Conservation (phyloP, 2,113 vertebrate genomes). For the Herpetotheres cachinnans region DNA sequence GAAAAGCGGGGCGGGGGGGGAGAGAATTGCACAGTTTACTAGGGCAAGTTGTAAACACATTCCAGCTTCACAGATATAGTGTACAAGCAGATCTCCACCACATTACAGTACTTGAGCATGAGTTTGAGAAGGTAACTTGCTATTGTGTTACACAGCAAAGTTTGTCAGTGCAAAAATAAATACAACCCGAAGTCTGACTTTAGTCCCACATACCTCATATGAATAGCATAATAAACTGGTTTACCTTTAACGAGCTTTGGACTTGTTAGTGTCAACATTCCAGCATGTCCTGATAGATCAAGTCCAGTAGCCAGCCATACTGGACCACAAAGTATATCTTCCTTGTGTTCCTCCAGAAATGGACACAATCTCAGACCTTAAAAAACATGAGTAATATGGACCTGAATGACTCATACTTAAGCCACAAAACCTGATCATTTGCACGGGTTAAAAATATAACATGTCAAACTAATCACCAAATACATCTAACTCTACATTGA, state of each 20-base stretch:
- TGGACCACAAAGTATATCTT: conserved; percentile 96
- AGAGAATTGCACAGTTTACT: neutral
- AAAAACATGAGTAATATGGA: neutral
- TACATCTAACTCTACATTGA: neutral
- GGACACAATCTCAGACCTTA: conserved; percentile 90
- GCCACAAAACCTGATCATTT: neutral
- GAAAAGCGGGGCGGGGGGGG: accelerated
- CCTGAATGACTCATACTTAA: neutral
- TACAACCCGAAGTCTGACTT: neutral
- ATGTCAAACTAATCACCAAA: neutral
- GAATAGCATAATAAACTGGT: neutral
- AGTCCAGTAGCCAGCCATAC: conserved; percentile 97
- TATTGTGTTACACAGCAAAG: neutral
- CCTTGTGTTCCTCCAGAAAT: conserved; percentile 96
- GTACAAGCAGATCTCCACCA: neutral
- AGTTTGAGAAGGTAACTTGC: neutral
- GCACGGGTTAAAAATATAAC: neutral
- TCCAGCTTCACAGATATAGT: neutral
- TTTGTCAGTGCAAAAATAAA: neutral
- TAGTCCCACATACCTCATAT: neutral
- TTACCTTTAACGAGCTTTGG: conserved; percentile 98
- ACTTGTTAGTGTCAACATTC: conserved; percentile 96
- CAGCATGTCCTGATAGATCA: conserved; percentile 95
- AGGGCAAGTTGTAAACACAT: neutral
- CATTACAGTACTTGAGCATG: neutral